phyloP scores from a whole-genome alignment of 2,113 vertebrate species.

The Podocnemis expansa region DNA sequence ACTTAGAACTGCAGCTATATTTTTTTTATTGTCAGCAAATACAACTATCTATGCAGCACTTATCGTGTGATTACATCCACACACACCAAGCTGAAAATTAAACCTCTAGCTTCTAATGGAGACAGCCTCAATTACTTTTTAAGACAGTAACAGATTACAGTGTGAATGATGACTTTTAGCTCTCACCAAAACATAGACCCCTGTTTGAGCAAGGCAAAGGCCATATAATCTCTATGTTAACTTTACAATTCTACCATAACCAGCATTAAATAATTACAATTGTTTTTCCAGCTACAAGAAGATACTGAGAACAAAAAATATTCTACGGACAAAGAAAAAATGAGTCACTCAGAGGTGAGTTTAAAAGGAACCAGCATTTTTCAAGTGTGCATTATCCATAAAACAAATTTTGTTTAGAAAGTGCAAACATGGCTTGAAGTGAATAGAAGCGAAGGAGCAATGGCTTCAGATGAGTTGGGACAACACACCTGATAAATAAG shows the following conservation, averaged over 20 bases:
- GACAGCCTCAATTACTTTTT: neutral
- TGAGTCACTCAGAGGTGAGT: conserved; percentile 87
- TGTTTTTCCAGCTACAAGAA: conserved; percentile 66
- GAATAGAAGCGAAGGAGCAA: neutral
- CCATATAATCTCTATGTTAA: neutral
- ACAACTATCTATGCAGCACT: neutral
- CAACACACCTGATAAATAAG: neutral
- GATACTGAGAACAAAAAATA: conserved; percentile 37
- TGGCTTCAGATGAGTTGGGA: neutral
- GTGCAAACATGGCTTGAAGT: neutral
- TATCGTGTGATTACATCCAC: neutral
- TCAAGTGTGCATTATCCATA: neutral
- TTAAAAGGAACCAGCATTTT: neutral
- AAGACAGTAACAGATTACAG: neutral
- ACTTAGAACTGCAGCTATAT: neutral
- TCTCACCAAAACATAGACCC: neutral
- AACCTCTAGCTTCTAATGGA: neutral
- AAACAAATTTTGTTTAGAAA: neutral
- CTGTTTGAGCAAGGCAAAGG: neutral
- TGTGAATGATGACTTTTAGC: neutral
- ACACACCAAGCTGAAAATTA: neutral
- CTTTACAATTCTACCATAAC: neutral
- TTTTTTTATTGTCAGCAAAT: neutral
- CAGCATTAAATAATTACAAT: neutral
- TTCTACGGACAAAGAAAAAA: conserved; percentile 70